Base-by-base conservation (phyloP, 2,888 invertebrate genomes). In the Apamea monoglypha region DNA sequence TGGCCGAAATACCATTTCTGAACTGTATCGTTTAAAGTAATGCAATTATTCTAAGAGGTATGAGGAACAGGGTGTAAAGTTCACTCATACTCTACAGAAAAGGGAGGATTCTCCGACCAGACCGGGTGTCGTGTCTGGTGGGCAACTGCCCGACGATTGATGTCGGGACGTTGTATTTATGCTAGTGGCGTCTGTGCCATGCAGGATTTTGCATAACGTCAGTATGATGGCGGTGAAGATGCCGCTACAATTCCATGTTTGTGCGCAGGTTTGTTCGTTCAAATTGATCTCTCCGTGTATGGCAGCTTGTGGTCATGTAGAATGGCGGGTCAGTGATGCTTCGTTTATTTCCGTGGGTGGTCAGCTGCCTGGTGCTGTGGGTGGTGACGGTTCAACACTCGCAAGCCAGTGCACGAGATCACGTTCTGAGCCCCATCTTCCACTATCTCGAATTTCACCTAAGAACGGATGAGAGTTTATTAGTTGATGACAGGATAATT, bases 381-480 rank as follows among this genome's bases (percentile, higher is more conserved):
- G 44, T 18, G 89, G 72, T 53, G 92, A 14, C 90, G 91, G 73
- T 95, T 96, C 0, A 83, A 76, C 32, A 92, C 86, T 8, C 96
- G 95, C 61, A 96, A 67, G 0, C 97, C 97, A 6, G 86, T 90
- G 82, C 97, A 97, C 82, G 95, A 93, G 10, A 97, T 96, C 1
- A 97, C 91, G 74, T 96, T 96, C 69, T 92, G 92, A 0, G 88
- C 89, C 4, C 94, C 96, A 1, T 94, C 91, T 1, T 92, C 91
- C 32, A 89, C 87, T 53, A 97, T 92, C 29, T 92, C 92, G 92
- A 97, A 97, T 85, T 96, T 95, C 0, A 94, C 94, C 97, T 97
- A 94, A 64, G 95, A 96, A 81, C 72, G 75, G 80, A 68, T 66
- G 0, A 56, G 36, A 16, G 2, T 63, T n/a, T 56, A 29, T 56